A percentile compares a stretch with the other conserved stretches of the same genome.
These are phyloP conservation scores for Antennarius striatus DNA, from an alignment of 2,113 vertebrate species.

Conservation along the genomic window DNA sequence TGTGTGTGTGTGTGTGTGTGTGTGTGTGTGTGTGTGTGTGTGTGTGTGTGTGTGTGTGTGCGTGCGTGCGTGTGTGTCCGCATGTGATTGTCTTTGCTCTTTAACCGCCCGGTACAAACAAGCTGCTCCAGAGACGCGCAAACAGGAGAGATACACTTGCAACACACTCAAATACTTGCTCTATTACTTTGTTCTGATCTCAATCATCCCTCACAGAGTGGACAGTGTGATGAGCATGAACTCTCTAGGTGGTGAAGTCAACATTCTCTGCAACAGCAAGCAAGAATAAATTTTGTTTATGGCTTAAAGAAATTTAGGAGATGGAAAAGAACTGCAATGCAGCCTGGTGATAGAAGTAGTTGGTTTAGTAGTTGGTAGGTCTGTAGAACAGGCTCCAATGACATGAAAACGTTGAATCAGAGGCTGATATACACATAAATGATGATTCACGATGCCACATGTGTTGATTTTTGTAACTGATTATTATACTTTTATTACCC, in stretches of 20 bases:
- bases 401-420: not conserved
- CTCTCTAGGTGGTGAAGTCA: not conserved
- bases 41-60: slow-evolving; percentile 31
- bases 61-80: slow-evolving; percentile 20
- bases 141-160: slow-evolving; percentile 23
- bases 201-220: slow-evolving; percentile 32
- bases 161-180: slow-evolving; percentile 31
- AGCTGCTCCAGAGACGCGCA: slow-evolving; percentile 48
- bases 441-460: too few species aligned
- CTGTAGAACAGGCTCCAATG: not conserved
- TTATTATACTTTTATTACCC: too few species aligned
- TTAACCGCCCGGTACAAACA: slow-evolving; percentile 52
- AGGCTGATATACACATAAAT: too few species aligned
- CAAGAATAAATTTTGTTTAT: slow-evolving; percentile 16
- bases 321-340: not conserved
- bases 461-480: too few species aligned
- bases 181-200: slow-evolving; percentile 32
- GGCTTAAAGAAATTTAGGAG: not conserved
- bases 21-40: slow-evolving; percentile 9
- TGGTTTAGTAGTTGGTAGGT: too few species aligned
- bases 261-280: not conserved
- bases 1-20: slow-evolving; percentile 40
- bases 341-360: too few species aligned
- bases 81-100: slow-evolving; percentile 43
- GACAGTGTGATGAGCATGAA: slow-evolving; percentile 16